Percentiles rank a stretch among this genome's conserved stretches.
Conservation (phyloP, 2,113 vertebrate genomes). For the Petrocephalus microphthalmus region DNA sequence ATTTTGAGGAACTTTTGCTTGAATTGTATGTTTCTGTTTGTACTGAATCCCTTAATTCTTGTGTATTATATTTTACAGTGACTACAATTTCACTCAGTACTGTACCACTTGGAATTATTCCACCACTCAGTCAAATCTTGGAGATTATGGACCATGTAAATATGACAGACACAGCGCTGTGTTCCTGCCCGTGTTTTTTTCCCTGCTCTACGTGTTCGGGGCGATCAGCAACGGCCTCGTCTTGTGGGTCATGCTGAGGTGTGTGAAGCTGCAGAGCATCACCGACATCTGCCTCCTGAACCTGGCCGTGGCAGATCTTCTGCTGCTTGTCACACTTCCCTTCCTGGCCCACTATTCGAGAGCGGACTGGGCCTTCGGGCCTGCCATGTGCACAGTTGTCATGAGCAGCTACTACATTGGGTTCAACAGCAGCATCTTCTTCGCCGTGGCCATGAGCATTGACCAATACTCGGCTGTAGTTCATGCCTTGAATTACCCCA, state of each 20-base stretch:
- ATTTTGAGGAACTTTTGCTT: neutral
- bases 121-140: neutral
- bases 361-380: conserved; percentile 69
- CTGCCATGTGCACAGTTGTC: conserved; percentile 64
- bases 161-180: neutral
- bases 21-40: neutral
- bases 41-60: neutral
- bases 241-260: conserved; percentile 67
- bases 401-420: conserved; percentile 73
- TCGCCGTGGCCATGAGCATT: conserved; percentile 76
- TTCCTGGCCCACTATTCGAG: conserved; percentile 67
- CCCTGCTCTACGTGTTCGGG: neutral
- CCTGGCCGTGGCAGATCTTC: conserved; percentile 76
- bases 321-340: conserved; percentile 74
- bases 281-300: conserved; percentile 86
- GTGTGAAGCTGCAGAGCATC: conserved; percentile 66
- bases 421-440: conserved; percentile 79
- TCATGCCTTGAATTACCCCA: conserved; percentile 62
- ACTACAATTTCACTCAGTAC: neutral
- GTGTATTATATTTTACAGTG: neutral
- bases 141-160: neutral
- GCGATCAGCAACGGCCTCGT: conserved; percentile 69
- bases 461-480: conserved; percentile 74
- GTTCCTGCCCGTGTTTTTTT: neutral
- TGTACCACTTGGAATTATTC: neutral